Base-by-base conservation (phyloP, 2,113 vertebrate genomes). In the Sorex fumeus region DNA sequence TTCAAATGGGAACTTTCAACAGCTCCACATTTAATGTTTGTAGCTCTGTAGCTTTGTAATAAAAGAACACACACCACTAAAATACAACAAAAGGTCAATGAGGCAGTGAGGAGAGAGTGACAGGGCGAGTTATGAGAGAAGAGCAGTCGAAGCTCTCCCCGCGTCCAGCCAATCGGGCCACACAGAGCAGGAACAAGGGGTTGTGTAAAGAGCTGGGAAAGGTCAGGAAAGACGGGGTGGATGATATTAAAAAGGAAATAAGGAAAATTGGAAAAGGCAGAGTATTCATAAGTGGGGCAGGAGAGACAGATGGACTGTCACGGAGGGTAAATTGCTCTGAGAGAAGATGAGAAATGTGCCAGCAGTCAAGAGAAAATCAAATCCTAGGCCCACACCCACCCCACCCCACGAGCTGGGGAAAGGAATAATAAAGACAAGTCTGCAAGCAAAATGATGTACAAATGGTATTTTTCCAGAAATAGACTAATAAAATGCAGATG, bases 401-500 rank as follows among this genome's bases (percentile, higher is more conserved):
- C 19, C 57, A 93, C 80, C 80, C 50, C 50, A 3, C 0, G 12
- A 88, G 75, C 47, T 69, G 36, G 91, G 74, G 80, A 76, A 90
- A 87, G 88, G 87, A 92, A 94, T 95, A 94, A 96, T 96, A 96
- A 95, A 91, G 91, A 94, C 70, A 86, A 87, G 90, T 91, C 90
- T 87, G 91, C 81, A 81, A 95, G 93, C 80, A 89, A 93, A 92
- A 94, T 95, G 90, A 94, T 93, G 87, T 93, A 95, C 93, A 91
- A 94, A 95, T 94, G 77, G 87, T 76, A 84, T 79, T 92, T 96
- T 94, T 83, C 84, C 64, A 78, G 91, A 92, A 95, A 96, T 84
- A 96, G 94, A 95, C 95, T 96, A 96, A 96, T 96, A 96, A 96
- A 96, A 96, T 96, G 93, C 90, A 96, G 93, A 96, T 96, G 95